Evolutionary conservation across 1,140 invertebrate genomes (phyloP).

Genomic region (Leptinotarsa lineolata): DNA sequence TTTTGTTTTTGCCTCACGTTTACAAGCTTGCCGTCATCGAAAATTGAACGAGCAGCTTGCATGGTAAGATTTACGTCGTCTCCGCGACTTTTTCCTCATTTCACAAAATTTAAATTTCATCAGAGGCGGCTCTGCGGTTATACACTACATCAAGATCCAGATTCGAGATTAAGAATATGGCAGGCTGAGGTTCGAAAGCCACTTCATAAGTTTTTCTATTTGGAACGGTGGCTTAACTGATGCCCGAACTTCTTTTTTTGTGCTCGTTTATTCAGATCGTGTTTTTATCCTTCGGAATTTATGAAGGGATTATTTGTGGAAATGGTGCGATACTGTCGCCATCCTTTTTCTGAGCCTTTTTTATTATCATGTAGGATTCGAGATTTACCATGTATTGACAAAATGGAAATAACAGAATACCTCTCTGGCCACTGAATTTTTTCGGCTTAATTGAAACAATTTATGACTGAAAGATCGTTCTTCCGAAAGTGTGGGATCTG

Average conservation of each 20-base stretch:
- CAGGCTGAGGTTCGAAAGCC: neutral
- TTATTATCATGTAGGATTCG: neutral
- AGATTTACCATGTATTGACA: neutral
- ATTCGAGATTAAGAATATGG: slow-evolving; percentile 1
- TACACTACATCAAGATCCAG: slow-evolving; percentile 5
- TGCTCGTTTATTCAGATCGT: slow-evolving; percentile 3
- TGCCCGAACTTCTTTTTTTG: slow-evolving; percentile 7
- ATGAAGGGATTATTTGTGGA: neutral
- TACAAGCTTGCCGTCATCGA: slow-evolving; percentile 2
- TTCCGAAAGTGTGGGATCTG: too few species aligned
- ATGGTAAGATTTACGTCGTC: slow-evolving; percentile 5
- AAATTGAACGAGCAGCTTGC: slow-evolving; percentile 7
- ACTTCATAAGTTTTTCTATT: slow-evolving; percentile 9
- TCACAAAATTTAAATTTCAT: neutral
- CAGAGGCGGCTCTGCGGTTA: slow-evolving; percentile 4
- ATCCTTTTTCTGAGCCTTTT: neutral
- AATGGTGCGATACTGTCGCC: slow-evolving; percentile 1
- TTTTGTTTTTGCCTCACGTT: slow-evolving; percentile 1
- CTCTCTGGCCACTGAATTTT: too few species aligned
- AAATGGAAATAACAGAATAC: neutral
- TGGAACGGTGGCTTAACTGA: slow-evolving; percentile 7
- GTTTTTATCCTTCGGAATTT: slow-evolving; percentile 3
- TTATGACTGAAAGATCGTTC: too few species aligned
- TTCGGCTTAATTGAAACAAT: too few species aligned
- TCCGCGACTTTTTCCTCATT: slow-evolving; percentile 1